Conservation (phyloP, 2,888 invertebrate genomes). For the Campoletis raptor region DNA sequence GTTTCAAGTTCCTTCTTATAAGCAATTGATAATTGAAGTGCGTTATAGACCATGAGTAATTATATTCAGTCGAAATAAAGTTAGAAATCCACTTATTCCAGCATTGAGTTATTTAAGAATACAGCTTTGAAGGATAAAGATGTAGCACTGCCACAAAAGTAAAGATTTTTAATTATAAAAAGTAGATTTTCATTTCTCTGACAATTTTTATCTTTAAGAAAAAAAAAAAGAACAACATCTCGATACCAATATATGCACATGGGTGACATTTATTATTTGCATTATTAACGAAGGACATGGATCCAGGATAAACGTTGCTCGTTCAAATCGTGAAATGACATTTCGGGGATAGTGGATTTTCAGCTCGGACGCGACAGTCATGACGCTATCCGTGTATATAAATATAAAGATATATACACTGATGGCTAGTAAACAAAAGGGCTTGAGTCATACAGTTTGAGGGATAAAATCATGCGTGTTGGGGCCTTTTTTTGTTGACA, state of each 20-base stretch:
- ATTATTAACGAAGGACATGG: constrained; percentile 70
- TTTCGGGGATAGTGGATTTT: constrained; percentile 59
- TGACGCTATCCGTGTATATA: constrained; percentile 30
- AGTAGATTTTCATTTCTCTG: neutral
- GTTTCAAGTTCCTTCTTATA: no score
- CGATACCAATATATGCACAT: neutral
- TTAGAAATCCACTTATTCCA: no score
- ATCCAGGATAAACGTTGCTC: constrained; percentile 67
- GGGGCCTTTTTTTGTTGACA: constrained; percentile 7
- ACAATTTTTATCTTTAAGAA: neutral
- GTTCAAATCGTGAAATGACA: constrained; percentile 54
- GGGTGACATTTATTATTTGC: constrained; percentile 61
- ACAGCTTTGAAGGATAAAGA: no score
- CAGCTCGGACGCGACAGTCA: constrained; percentile 43
- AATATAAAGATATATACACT: constrained; percentile 4
- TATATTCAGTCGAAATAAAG: no score
- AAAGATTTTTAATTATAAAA: neutral
- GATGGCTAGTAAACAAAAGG: constrained; percentile 7
- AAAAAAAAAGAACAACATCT: neutral
- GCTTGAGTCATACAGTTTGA: constrained; percentile 5
- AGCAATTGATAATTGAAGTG: no score
- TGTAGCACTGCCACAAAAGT: no score
- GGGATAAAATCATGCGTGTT: neutral
- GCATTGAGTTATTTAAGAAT: no score
- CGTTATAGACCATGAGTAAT: no score